phyloP scores from a whole-genome alignment of 2,113 vertebrate species.

The Triplophysa dalaica region DNA sequence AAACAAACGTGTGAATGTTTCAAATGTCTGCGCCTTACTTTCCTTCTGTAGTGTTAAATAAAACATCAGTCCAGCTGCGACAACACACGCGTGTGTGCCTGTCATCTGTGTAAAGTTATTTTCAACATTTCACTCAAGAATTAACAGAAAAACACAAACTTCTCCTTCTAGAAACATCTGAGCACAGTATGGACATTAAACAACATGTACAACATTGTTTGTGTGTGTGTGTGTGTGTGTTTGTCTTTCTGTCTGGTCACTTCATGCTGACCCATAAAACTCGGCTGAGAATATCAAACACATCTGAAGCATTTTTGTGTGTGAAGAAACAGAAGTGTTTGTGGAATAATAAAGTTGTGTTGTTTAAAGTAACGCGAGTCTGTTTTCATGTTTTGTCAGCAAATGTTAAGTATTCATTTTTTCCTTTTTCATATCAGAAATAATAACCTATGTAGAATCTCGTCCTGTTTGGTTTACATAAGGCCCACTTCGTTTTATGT shows the following conservation, averaged over 20 bases:
- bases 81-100: neutral
- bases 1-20: neutral
- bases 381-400: too few species aligned
- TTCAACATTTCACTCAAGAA: too few species aligned
- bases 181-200: too few species aligned
- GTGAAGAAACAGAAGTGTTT: neutral
- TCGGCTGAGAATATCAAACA: neutral
- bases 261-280: slow-evolving; percentile 42
- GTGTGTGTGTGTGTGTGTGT: neutral
- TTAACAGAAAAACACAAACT: too few species aligned
- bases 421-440: too few species aligned
- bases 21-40: neutral
- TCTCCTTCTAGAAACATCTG: too few species aligned
- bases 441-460: too few species aligned
- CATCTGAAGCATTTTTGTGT: neutral
- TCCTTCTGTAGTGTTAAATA: neutral
- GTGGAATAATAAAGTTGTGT: neutral
- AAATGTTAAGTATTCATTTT: too few species aligned
- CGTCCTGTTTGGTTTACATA: too few species aligned
- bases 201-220: neutral
- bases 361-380: neutral
- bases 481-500: too few species aligned
- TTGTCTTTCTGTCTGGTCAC: neutral
- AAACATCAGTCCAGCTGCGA: neutral
- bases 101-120: neutral